These are phyloP conservation scores for Chrysolophus pictus DNA, from an alignment of 2,797 vertebrate species.

Conservation along the genomic window DNA sequence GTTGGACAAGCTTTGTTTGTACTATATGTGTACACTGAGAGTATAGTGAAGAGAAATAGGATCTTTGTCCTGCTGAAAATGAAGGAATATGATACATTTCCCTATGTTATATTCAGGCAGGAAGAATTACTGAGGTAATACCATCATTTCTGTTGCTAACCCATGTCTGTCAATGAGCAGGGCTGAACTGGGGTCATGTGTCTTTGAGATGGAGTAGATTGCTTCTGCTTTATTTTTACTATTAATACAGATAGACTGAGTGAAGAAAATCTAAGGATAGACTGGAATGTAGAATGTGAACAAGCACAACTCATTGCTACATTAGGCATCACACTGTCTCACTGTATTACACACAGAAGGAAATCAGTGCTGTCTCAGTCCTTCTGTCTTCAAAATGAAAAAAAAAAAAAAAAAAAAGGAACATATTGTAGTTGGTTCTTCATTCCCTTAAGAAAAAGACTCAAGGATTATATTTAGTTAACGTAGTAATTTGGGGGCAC, in stretches of 20 bases:
- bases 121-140: neutral
- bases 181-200: neutral
- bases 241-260: neutral
- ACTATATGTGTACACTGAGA: accelerated
- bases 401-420: neutral
- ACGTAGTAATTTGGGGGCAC: neutral
- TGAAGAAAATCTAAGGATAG: neutral
- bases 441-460: neutral
- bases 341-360: neutral
- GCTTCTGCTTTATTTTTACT: neutral
- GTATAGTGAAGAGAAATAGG: neutral
- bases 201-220: neutral
- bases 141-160: neutral
- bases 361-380: neutral
- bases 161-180: neutral
- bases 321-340: neutral
- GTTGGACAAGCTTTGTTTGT: neutral
- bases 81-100: neutral
- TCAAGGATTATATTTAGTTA: neutral
- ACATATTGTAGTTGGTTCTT: neutral
- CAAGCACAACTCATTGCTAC: neutral
- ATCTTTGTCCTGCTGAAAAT: neutral
- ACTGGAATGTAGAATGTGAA: neutral
- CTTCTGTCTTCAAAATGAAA: neutral
- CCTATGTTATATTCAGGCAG: neutral